These are phyloP conservation scores for Cepaea nemoralis DNA, from an alignment of 1,140 invertebrate genomes.

Conservation along the genomic window DNA sequence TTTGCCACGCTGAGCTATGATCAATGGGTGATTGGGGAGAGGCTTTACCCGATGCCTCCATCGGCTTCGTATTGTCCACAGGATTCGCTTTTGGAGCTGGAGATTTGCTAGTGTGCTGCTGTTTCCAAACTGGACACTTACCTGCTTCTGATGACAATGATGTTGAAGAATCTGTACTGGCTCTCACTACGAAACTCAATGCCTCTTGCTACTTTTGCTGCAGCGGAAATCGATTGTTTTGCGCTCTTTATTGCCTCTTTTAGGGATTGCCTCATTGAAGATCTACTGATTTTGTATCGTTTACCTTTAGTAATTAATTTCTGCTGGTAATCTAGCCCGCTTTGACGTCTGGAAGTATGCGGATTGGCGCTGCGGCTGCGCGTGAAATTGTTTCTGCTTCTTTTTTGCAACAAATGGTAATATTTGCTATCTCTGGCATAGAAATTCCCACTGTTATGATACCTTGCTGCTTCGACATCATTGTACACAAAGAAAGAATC, in stretches of 20 bases:
- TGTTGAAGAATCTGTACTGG: background rate
- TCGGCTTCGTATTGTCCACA: background rate
- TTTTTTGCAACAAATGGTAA: background rate
- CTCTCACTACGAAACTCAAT: background rate
- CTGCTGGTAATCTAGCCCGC: background rate
- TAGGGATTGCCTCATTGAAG: background rate
- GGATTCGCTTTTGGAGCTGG: background rate
- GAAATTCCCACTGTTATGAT: background rate
- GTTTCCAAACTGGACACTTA: background rate
- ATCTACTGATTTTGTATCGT: background rate
- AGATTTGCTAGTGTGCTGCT: background rate
- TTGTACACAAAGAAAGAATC: background rate
- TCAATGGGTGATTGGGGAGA: background rate
- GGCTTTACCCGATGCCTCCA: background rate
- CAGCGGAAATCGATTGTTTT: background rate
- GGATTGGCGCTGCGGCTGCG: background rate
- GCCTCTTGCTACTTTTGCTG: background rate
- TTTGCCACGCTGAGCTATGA: background rate
- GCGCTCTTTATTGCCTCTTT: background rate
- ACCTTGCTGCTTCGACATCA: background rate
- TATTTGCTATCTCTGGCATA: background rate
- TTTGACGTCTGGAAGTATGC: background rate
- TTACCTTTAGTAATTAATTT: background rate
- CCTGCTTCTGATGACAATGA: background rate
- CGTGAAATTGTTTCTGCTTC: background rate